A percentile compares a stretch with the other conserved stretches of the same genome.
phyloP scores from a whole-genome alignment of 2,113 vertebrate species.

The Gulo gulo region DNA sequence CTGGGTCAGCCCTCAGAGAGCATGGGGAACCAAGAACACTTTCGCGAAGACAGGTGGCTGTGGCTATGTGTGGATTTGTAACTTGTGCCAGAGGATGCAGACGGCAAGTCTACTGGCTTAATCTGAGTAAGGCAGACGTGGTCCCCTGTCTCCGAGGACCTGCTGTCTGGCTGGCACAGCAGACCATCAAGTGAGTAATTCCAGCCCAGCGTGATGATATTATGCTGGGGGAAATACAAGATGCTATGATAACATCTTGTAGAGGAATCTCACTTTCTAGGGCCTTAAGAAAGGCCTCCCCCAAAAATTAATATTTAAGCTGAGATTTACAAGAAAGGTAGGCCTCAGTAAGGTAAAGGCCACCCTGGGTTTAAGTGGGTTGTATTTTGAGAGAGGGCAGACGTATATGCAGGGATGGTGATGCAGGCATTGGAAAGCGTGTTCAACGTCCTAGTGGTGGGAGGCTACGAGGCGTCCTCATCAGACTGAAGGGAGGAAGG shows the following conservation, averaged over 20 bases:
- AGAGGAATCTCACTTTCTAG: not conserved
- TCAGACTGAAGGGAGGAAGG: not conserved
- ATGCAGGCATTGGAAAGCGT: not conserved
- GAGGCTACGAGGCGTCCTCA: not conserved
- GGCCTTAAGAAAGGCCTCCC: not conserved
- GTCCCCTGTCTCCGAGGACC: not conserved
- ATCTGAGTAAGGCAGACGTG: conserved; percentile 5
- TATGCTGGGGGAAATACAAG: not conserved
- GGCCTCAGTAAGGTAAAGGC: not conserved
- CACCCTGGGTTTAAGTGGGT: not conserved
- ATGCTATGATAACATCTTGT: not conserved
- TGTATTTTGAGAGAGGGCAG: not conserved
- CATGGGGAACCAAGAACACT: conserved; percentile 65
- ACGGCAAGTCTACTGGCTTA: conserved; percentile 62
- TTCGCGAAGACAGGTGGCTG: conserved; percentile 69
- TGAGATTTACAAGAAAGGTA: not conserved
- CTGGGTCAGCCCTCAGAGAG: conserved; percentile 68
- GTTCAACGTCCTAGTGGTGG: not conserved
- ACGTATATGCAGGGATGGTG: too few relatives aligned
- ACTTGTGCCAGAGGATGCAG: conserved; percentile 61
- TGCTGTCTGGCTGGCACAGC: not conserved
- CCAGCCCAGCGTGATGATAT: not conserved
- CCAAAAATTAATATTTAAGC: not conserved
- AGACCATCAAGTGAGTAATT: not conserved
- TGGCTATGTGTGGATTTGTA: conserved; percentile 61